Base-by-base conservation (phyloP, 2,888 invertebrate species). In the Tipula confusa region DNA sequence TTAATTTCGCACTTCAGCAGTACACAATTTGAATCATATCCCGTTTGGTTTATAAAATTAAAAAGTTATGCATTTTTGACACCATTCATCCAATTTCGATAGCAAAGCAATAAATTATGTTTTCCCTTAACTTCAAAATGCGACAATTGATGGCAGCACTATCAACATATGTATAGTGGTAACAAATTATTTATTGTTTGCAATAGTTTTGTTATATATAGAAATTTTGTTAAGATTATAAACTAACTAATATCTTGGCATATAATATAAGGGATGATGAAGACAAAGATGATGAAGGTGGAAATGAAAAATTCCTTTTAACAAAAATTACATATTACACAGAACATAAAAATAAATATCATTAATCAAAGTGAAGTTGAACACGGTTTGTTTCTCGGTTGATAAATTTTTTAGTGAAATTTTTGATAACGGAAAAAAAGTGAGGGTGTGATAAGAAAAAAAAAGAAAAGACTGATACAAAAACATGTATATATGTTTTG, bases 281-380 rank as follows among this genome's bases (percentile, higher is more conserved):
- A 24, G 24, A 64, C 64, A 64, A 11, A 24, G 43, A n/a, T 64
- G 64, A 24, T 64, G 64, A 64, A 24, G 64, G 64, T 64, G 64
- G 24, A 64, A 64, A 64, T 64, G 64, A 24, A 64, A 64, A 64
- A 64, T 64, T 64, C 24, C 24, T 64, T 64, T 43, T 43, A 43
- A 43, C 43, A 64, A 64, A 18, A 24, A 24, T 9, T 24, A 24
- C 11, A 64, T 15, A 36, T 0, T 36, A 9, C 36, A 9, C 9
- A 36, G 2, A 15, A 6, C 4, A 43, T 15, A 43, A 64, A 64
- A 64, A 18, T 24, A 64, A 9, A 64, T 24, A 64, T 24, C 64
- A 64, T 64, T 64, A 64, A 64, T 64, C 64, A 64, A 64, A 24
- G 64, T 64, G 64, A 64, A 64, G 64, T 64, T 64, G 64, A 64